Conservation (phyloP, 2,113 vertebrate genomes). For the Tautogolabrus adspersus region DNA sequence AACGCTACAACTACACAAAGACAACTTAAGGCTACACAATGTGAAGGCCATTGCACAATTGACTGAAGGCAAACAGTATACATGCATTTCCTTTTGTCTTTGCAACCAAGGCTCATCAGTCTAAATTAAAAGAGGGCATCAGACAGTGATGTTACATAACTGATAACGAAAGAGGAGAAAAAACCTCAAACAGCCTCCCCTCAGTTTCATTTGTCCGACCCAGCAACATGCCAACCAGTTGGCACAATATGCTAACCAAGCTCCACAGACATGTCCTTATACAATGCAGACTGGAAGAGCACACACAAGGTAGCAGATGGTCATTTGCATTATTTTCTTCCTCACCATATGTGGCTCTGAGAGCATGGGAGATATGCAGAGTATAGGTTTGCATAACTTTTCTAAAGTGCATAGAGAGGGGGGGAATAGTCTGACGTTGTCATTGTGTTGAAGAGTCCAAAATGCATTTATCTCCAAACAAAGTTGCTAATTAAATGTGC, state of each 20-base stretch:
- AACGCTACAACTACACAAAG: neutral
- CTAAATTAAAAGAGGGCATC: neutral
- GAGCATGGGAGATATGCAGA: slow-evolving; percentile 5
- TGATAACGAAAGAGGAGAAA: neutral
- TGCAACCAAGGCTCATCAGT: neutral
- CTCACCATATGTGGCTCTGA: slow-evolving; percentile 5
- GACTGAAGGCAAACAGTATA: neutral
- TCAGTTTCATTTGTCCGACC: slow-evolving; percentile 13
- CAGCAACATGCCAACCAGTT: slow-evolving; percentile 21
- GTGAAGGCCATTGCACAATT: neutral
- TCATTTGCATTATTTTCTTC: slow-evolving; percentile 56
- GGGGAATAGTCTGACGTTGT: neutral
- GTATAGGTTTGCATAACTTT: neutral
- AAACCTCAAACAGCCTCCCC: neutral
- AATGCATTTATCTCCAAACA: too few relatives aligned
- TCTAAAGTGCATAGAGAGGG: neutral
- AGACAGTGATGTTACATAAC: neutral
- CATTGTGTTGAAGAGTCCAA: neutral
- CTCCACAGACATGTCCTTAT: slow-evolving; percentile 11
- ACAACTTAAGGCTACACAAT: neutral
- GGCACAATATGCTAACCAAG: slow-evolving; percentile 32
- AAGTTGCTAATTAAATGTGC: too few relatives aligned
- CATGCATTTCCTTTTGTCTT: neutral
- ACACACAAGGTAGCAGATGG: slow-evolving; percentile 47
- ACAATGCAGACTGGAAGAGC: slow-evolving; percentile 1